These are phyloP conservation scores for Papilio xuthus DNA, from an alignment of 1,140 invertebrate genomes.

Conservation along the genomic window DNA sequence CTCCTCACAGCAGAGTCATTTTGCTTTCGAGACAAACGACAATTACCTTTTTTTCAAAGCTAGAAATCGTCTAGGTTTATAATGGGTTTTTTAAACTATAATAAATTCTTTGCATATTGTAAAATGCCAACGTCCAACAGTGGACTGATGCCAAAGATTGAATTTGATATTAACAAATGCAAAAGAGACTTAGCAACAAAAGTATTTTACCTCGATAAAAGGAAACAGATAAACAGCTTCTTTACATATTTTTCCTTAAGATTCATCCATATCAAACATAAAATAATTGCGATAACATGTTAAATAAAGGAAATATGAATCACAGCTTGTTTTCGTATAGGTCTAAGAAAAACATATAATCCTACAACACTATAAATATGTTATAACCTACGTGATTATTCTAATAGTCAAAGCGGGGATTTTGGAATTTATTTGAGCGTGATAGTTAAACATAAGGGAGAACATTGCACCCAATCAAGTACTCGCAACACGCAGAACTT, in stretches of 20 bases:
- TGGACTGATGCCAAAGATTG: neutral
- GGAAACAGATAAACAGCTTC: too few species aligned
- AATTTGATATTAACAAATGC: neutral
- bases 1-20: conserved; percentile 11
- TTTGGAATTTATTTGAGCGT: too few species aligned
- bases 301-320: neutral
- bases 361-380: neutral
- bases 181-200: neutral
- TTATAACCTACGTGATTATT: neutral
- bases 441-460: too few species aligned
- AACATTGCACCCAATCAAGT: too few species aligned
- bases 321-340: neutral
- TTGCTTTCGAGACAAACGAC: conserved; percentile 28
- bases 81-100: neutral
- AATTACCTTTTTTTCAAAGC: conserved; percentile 19
- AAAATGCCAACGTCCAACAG: neutral
- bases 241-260: neutral
- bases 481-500: too few species aligned
- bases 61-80: conserved; percentile 7
- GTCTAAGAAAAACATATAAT: neutral
- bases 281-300: neutral
- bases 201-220: too few species aligned
- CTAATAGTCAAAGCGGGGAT: too few species aligned
- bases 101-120: neutral
- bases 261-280: neutral